A percentile compares a stretch with the other conserved stretches of the same genome.
phyloP scores from a whole-genome alignment of 2,797 vertebrate genomes.

The Malurus leucopterus region DNA sequence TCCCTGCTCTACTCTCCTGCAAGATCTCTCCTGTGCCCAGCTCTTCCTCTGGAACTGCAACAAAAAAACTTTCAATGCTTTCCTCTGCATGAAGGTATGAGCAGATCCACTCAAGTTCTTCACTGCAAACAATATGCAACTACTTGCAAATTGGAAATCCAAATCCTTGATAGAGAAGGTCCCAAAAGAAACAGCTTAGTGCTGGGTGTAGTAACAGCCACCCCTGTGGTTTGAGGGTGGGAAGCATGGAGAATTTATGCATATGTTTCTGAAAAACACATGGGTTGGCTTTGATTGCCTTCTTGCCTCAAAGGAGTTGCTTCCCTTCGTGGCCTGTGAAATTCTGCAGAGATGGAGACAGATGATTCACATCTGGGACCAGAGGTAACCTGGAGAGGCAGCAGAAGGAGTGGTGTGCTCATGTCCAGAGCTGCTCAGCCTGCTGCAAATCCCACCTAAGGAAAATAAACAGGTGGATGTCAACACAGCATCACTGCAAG shows the following conservation, averaged over 20 bases:
- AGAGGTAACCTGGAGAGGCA: not conserved
- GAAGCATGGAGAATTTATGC: not conserved
- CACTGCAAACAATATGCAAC: not conserved
- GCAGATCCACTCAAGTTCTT: not conserved
- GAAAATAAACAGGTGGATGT: not conserved
- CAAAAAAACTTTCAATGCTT: not conserved
- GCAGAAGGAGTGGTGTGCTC: not conserved
- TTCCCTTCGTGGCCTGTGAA: not conserved
- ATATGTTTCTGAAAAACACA: not conserved
- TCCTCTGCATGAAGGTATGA: not conserved
- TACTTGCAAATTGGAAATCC: not conserved
- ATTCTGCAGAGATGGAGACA: not conserved
- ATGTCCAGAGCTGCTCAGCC: not conserved
- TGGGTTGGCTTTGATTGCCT: not conserved
- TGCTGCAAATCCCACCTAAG: not conserved
- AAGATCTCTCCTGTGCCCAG: not conserved
- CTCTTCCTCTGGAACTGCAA: not conserved
- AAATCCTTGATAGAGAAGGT: not conserved
- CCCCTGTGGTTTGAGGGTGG: not conserved
- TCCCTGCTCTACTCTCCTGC: not conserved
- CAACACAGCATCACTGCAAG: not conserved
- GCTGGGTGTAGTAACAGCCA: not conserved
- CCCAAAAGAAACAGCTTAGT: not conserved
- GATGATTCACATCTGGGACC: not conserved
- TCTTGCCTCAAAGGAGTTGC: not conserved